A percentile compares a stretch with the other conserved stretches of the same genome.
Evolutionary conservation across 1,140 invertebrate species (phyloP).

Genomic region (Drosophila athabasca): DNA sequence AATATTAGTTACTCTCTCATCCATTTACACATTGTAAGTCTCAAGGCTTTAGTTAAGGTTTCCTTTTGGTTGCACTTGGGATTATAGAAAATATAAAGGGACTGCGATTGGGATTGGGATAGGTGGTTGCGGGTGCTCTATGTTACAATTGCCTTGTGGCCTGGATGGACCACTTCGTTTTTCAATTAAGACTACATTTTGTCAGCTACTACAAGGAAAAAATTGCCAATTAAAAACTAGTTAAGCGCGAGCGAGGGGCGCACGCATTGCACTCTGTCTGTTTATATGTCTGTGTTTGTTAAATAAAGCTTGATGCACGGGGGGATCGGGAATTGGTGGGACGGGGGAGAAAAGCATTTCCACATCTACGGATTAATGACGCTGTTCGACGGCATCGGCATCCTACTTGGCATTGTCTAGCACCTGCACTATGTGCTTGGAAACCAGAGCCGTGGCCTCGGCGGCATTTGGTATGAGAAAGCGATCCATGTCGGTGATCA

Average conservation of each 20-base stretch:
- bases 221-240: conserved; percentile 61
- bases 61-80: conserved; percentile 45
- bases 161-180: conserved; percentile 8
- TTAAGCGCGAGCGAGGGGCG: conserved; percentile 15
- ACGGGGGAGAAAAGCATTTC: conserved; percentile 17
- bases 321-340: not conserved
- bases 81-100: conserved; percentile 43
- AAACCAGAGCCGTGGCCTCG: conserved; percentile 89
- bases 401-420: conserved; percentile 65
- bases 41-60: conserved; percentile 61
- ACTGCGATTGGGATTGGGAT: not conserved
- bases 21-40: conserved; percentile 72
- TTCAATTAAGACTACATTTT: conserved; percentile 44
- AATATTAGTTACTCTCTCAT: conserved; percentile 67
- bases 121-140: conserved; percentile 34
- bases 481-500: conserved; percentile 92
- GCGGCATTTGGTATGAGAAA: conserved; percentile 96
- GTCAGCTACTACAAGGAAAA: conserved; percentile 59
- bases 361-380: not conserved
- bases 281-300: conserved; percentile 25
- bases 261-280: conserved; percentile 50
- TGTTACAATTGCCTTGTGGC: conserved; percentile 61
- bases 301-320: conserved; percentile 37
- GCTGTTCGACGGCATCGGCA: not conserved
- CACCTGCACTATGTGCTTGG: conserved; percentile 85